These are phyloP conservation scores for Bubo bubo DNA, from an alignment of 2,113 vertebrate genomes.

Conservation along the genomic window DNA sequence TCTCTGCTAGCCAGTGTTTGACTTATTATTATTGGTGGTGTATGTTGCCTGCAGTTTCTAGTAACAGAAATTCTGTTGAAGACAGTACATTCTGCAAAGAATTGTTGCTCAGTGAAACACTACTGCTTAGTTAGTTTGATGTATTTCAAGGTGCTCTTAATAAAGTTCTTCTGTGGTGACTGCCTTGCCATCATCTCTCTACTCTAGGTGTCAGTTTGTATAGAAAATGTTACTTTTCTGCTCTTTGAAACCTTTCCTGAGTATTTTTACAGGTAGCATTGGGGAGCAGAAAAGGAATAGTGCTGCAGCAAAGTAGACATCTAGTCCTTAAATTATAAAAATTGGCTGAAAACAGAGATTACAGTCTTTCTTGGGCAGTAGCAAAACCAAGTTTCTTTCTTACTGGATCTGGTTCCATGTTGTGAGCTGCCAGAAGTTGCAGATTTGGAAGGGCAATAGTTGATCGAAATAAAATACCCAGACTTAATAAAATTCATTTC, in stretches of 20 bases:
- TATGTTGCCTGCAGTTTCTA: not conserved
- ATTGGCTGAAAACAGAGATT: not conserved
- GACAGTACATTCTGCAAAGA: not conserved
- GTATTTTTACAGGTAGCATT: not conserved
- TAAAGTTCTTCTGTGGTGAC: not conserved
- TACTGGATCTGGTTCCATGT: not conserved
- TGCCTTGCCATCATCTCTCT: not conserved
- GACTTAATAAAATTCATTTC: not conserved
- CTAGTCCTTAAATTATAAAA: not conserved
- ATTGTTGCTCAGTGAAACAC: not conserved
- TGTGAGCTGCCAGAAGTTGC: not conserved
- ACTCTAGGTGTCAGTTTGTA: not conserved
- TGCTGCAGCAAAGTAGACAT: not conserved
- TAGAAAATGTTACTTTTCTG: not conserved
- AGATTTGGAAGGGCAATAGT: not conserved
- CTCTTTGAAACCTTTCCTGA: not conserved
- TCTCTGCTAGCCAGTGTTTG: not conserved
- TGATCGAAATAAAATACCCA: not conserved
- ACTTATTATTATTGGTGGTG: fast-evolving
- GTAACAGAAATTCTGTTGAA: not conserved
- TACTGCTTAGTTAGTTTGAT: not conserved
- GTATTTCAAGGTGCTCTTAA: not conserved
- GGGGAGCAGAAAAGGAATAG: not conserved
- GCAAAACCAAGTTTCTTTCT: not conserved
- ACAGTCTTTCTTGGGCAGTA: not conserved